These are phyloP conservation scores for Metallyticus violacea DNA, from an alignment of 2,888 invertebrate genomes.

Conservation along the genomic window DNA sequence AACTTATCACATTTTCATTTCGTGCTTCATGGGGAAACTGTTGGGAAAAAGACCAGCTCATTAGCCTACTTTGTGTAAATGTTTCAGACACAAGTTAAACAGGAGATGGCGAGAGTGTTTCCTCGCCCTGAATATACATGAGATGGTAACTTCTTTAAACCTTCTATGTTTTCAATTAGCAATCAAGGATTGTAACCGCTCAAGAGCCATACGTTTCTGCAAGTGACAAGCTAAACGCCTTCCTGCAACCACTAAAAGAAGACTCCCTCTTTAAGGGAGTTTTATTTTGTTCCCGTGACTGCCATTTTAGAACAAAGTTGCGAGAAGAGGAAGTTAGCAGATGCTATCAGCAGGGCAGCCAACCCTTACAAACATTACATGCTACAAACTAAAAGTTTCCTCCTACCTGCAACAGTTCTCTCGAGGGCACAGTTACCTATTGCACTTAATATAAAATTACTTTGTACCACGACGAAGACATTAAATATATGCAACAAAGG, in stretches of 20 bases:
- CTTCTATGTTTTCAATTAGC: no score
- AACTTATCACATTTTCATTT: not conserved
- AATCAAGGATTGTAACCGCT: no score
- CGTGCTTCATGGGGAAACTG: not conserved
- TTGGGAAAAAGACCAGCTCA: not conserved
- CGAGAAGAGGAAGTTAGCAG: not conserved
- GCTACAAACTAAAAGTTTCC: not conserved
- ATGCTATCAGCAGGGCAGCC: not conserved
- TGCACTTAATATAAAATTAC: no score
- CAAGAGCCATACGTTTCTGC: no score
- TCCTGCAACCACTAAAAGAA: not conserved
- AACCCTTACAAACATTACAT: not conserved
- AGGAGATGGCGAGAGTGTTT: no score
- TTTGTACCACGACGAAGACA: no score
- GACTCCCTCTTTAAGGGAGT: not conserved
- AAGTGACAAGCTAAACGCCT: not conserved
- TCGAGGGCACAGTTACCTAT: no score
- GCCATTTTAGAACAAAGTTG: not conserved
- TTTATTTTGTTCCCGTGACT: not conserved
- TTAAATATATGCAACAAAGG: no score
- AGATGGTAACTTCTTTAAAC: no score
- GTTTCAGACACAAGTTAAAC: no score
- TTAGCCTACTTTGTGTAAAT: not conserved
- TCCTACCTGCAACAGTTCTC: not conserved
- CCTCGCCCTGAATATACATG: no score